Evolutionary conservation across 2,113 vertebrate species (phyloP).

Genomic region (Ctenomys sociabilis): DNA sequence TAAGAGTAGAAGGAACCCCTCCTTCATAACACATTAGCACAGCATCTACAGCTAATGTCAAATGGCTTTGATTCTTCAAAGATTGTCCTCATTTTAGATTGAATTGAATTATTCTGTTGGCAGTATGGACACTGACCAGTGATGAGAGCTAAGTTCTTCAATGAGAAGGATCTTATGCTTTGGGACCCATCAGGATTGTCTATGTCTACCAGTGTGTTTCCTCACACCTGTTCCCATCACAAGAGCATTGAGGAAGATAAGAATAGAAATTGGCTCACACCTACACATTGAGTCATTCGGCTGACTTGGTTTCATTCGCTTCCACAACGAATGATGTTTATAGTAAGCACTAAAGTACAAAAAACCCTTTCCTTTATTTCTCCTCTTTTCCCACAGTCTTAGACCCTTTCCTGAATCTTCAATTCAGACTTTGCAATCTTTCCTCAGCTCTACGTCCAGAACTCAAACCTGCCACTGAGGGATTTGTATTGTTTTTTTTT

Average conservation of each 20-base stretch:
- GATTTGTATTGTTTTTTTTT: too few relatives aligned
- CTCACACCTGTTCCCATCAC: not conserved
- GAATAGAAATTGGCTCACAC: slow-evolving; percentile 37
- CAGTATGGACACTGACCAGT: not conserved
- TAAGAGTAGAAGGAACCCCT: not conserved
- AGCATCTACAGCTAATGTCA: not conserved
- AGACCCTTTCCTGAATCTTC: not conserved
- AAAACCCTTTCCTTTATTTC: not conserved
- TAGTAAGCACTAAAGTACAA: not conserved
- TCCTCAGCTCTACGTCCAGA: not conserved
- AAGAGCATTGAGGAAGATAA: not conserved
- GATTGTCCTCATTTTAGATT: not conserved
- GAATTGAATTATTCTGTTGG: not conserved
- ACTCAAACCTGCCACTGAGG: not conserved
- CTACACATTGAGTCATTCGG: not conserved
- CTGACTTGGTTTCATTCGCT: not conserved
- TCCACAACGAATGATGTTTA: not conserved
- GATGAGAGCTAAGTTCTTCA: not conserved
- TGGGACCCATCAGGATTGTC: not conserved
- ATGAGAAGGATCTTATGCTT: not conserved
- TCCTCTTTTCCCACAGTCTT: not conserved
- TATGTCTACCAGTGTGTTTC: not conserved
- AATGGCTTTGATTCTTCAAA: not conserved
- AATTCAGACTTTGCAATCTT: not conserved
- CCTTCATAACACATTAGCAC: not conserved